Conservation (phyloP, 2,797 vertebrate genomes). For the Danio tinwini region DNA sequence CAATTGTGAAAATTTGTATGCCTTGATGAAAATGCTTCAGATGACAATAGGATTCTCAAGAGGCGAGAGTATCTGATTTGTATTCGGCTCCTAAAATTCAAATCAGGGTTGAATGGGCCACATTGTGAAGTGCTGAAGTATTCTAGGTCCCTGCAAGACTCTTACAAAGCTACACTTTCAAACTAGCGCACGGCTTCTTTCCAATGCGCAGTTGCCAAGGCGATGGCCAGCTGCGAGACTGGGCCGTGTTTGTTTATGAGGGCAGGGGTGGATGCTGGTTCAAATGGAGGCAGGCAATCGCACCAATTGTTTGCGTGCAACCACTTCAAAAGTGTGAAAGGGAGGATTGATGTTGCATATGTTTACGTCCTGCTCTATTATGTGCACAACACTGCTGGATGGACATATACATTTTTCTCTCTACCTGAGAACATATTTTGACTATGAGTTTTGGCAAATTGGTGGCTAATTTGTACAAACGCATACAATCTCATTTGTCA, state of each 20-base stretch:
- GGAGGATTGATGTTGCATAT: slow-evolving; percentile 62
- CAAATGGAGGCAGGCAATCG: slow-evolving; percentile 75
- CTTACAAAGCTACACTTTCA: slow-evolving; percentile 76
- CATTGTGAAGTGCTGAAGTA: slow-evolving; percentile 66
- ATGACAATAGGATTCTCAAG: slow-evolving; percentile 64
- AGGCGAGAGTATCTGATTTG: slow-evolving; percentile 58
- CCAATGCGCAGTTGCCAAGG: slow-evolving; percentile 80
- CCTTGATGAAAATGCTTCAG: slow-evolving; percentile 60
- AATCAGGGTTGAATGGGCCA: slow-evolving; percentile 66
- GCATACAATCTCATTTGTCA: background rate
- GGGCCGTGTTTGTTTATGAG: slow-evolving; percentile 80
- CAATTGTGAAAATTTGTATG: slow-evolving; percentile 56
- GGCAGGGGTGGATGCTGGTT: slow-evolving; percentile 77
- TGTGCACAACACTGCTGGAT: slow-evolving; percentile 20
- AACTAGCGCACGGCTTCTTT: slow-evolving; percentile 74
- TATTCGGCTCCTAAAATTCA: slow-evolving; percentile 64
- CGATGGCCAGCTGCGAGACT: slow-evolving; percentile 81
- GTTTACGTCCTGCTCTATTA: slow-evolving; percentile 55
- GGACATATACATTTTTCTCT: slow-evolving; percentile 19
- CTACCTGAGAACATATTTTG: slow-evolving; percentile 5
- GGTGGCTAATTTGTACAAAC: background rate
- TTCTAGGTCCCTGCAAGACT: slow-evolving; percentile 67
- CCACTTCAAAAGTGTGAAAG: slow-evolving; percentile 62
- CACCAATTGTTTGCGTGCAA: slow-evolving; percentile 70
- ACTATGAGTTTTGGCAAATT: background rate